phyloP scores from a whole-genome alignment of 2,113 vertebrate species.

The Rhizomys pruinosus region DNA sequence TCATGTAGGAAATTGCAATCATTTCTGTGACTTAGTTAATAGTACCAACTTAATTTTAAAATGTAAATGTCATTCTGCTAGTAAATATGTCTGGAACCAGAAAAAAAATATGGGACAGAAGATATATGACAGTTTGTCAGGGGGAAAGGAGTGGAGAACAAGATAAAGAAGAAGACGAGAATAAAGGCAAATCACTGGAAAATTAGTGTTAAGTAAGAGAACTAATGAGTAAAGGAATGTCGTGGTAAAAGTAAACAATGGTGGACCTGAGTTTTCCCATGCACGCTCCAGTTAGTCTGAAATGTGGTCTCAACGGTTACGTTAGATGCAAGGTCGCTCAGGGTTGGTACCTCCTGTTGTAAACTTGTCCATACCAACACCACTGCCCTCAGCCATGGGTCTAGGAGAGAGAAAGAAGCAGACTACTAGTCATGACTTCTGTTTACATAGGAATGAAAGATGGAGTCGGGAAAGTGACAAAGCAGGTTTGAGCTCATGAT shows the following conservation, averaged over 20 bases:
- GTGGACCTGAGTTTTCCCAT: neutral
- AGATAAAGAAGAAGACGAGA: too few relatives aligned
- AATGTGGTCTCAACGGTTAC: too few relatives aligned
- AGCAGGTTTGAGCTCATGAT: slow-evolving; percentile 52
- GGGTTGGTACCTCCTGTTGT: neutral
- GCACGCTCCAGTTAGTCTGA: too few relatives aligned
- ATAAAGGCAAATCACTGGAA: neutral
- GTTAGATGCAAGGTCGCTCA: slow-evolving; percentile 25
- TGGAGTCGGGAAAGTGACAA: neutral
- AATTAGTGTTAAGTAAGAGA: too few relatives aligned
- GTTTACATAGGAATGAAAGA: slow-evolving; percentile 50
- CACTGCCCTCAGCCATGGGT: neutral
- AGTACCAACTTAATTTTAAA: too few relatives aligned
- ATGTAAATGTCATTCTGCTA: too few relatives aligned
- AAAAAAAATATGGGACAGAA: neutral
- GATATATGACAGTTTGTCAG: too few relatives aligned
- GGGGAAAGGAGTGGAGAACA: too few relatives aligned
- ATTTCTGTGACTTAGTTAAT: too few relatives aligned
- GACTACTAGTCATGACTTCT: neutral
- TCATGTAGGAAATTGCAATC: too few relatives aligned
- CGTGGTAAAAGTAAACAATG: neutral
- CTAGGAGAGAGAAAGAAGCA: neutral
- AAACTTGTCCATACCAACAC: neutral
- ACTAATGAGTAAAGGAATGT: neutral
- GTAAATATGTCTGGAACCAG: too few relatives aligned